Evolutionary conservation across 2,797 vertebrate species (phyloP), one percentile per base, ranked within the genome.

Genomic region (Epinephelus awoara): DNA sequence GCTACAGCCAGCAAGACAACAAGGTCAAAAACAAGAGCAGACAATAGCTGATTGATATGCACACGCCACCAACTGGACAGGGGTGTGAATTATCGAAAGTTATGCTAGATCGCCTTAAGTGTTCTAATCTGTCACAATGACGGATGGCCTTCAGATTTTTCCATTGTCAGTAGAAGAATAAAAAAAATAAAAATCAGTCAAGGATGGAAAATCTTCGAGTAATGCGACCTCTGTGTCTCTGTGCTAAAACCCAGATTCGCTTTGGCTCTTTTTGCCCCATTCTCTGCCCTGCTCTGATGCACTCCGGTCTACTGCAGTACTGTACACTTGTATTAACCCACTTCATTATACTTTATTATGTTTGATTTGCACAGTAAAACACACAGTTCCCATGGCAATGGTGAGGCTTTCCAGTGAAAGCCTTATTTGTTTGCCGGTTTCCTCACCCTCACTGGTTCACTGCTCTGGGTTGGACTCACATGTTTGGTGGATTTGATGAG

Each of bases 321-420:
- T 69, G 75, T 80, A 58, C 63, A 74, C 74, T 85, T 84, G 76
- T 80, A 82, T 85, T 83, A 88, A 72, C 71, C 63, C 62, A 75
- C 79, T 84, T 88, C 77, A 88, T 91, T 89, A 83, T 80, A 56
- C 72, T 90, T 84, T 85, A 91, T 93, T 93, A 86, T 83, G 77
- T 86, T 93, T 87, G 75, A 89, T 93, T 93, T 90, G 68, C 75
- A 65, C 87, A 83, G 86, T 90, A 77, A 90, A 92, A 93, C 84
- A 90, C 75, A 82, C 61, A 71, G 91, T 93, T 89, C 65, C 93
- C 91, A 92, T 90, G 85, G 93, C 77, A 82, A 93, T 84, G 51
- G 50, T 40, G 52, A 69, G 74, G 79, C 80, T 82, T 64, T 58
- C 68, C 83, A 91, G 80, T 85, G 76, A 93, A 91, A 91, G 88